Evolutionary conservation across 2,888 invertebrate genomes (phyloP).

Genomic region (Nemoura dubitans): DNA sequence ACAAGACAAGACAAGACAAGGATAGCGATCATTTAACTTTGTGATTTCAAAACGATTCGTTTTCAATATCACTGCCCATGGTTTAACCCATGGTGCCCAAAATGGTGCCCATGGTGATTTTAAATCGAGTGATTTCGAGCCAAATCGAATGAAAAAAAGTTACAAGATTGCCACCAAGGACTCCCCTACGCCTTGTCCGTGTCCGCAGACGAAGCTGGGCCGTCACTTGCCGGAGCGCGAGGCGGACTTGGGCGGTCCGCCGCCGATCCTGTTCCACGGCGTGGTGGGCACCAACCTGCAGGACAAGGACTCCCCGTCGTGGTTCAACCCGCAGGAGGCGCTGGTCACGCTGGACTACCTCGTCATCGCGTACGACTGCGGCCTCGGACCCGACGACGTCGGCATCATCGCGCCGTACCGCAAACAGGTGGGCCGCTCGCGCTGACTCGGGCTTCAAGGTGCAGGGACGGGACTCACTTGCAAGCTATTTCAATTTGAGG

Average conservation of each 20-base stretch:
- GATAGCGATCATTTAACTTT: too few relatives aligned
- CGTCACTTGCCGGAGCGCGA: slow-evolving; percentile 18
- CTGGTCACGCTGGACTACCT: slow-evolving; percentile 71
- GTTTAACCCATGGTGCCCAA: too few relatives aligned
- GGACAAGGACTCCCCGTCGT: slow-evolving; percentile 83
- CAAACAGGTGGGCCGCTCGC: slow-evolving; percentile 79
- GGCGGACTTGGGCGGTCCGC: slow-evolving; percentile 55
- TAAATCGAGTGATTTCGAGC: too few relatives aligned
- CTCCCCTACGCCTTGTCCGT: too few relatives aligned
- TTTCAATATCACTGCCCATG: too few relatives aligned
- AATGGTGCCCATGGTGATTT: too few relatives aligned
- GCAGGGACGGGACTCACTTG: neutral
- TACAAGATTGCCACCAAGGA: too few relatives aligned
- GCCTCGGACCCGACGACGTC: slow-evolving; percentile 74
- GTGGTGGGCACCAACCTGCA: slow-evolving; percentile 68
- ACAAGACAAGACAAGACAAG: too few relatives aligned
- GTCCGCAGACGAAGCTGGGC: neutral
- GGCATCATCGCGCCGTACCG: slow-evolving; percentile 93
- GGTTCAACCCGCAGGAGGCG: slow-evolving; percentile 89
- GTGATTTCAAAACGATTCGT: too few relatives aligned
- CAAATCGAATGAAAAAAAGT: too few relatives aligned
- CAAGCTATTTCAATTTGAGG: too few relatives aligned
- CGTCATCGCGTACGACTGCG: slow-evolving; percentile 71
- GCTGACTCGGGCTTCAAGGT: neutral
- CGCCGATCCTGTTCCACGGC: slow-evolving; percentile 75